These are phyloP conservation scores for Micromys minutus DNA, from an alignment of 2,113 vertebrate species.

Conservation along the genomic window DNA sequence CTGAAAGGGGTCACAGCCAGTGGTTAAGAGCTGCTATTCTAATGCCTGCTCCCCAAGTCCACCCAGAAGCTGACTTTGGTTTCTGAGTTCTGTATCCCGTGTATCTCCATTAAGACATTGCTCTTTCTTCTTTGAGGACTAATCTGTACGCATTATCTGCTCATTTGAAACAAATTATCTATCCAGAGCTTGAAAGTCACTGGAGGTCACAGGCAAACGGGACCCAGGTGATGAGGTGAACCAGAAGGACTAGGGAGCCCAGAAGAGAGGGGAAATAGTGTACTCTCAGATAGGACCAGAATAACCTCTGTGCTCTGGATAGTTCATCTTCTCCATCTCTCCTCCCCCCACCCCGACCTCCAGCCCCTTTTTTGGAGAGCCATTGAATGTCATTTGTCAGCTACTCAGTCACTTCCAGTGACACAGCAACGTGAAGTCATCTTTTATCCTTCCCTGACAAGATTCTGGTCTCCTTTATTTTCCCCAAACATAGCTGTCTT, in stretches of 20 bases:
- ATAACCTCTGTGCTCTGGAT: neutral
- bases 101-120: neutral
- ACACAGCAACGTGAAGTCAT: neutral
- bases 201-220: neutral
- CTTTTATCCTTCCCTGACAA: neutral
- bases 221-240: neutral
- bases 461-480: neutral
- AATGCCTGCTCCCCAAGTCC: neutral
- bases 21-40: neutral
- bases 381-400: neutral
- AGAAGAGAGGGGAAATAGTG: neutral
- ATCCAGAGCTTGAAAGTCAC: neutral
- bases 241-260: neutral
- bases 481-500: neutral
- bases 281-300: neutral
- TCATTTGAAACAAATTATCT: neutral
- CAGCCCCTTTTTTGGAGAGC: neutral
- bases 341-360: accelerated
- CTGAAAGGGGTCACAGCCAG: no score
- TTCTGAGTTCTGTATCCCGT: neutral
- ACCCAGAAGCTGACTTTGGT: neutral
- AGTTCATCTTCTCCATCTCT: neutral
- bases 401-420: neutral
- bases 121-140: neutral
- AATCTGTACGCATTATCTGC: neutral